phyloP scores from a whole-genome alignment of 2,888 invertebrate species.

The Acronicta leporina region DNA sequence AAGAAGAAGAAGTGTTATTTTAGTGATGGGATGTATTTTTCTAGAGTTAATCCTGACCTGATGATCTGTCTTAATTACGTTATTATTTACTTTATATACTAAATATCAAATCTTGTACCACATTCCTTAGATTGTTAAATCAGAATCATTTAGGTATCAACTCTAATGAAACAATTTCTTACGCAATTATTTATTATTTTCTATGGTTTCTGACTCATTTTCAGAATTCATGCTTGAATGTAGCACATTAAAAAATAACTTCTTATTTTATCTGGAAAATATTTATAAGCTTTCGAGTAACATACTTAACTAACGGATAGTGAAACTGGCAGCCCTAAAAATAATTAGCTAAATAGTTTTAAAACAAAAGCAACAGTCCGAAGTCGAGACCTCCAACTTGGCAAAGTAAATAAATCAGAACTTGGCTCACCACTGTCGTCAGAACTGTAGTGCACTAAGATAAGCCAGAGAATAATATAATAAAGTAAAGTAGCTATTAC shows the following conservation, averaged over 20 bases:
- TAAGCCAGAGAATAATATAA: constrained; percentile 53
- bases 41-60: not conserved
- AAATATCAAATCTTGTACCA: too few species aligned
- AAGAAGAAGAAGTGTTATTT: not conserved
- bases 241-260: too few species aligned
- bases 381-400: constrained; percentile 40
- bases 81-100: too few species aligned
- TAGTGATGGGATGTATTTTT: not conserved
- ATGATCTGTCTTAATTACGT: not conserved
- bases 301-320: constrained; percentile 30
- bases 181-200: too few species aligned
- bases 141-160: too few species aligned
- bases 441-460: constrained; percentile 71
- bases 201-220: too few species aligned
- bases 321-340: constrained; percentile 39
- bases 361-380: constrained; percentile 47
- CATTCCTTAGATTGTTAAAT: too few species aligned
- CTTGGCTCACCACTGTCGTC: constrained; percentile 64
- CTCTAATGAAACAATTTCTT: too few species aligned
- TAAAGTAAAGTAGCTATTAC: too few species aligned
- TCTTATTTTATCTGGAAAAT: too few species aligned
- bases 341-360: constrained; percentile 50
- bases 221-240: too few species aligned
- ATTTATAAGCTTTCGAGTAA: constrained; percentile 12
- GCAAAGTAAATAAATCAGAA: constrained; percentile 78